phyloP scores from a whole-genome alignment of 2,797 vertebrate genomes.

The Mormyrops attenuatus region DNA sequence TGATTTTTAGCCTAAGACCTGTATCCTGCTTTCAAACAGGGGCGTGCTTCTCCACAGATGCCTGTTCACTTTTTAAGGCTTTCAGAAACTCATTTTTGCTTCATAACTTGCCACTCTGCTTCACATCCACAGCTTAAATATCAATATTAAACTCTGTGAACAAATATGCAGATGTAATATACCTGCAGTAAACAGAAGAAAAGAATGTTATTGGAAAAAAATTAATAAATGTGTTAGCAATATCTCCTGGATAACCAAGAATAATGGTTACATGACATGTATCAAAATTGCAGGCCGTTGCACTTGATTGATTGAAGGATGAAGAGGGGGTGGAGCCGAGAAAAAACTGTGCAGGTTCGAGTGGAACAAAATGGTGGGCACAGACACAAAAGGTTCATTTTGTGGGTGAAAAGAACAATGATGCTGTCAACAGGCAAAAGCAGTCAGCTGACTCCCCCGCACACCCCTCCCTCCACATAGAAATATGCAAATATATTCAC shows the following conservation, averaged over 20 bases:
- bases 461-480: background rate
- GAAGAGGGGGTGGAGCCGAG: background rate
- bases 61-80: background rate
- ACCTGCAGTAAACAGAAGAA: background rate
- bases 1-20: background rate
- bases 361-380: background rate
- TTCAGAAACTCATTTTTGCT: background rate
- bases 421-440: background rate
- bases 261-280: background rate
- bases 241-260: background rate
- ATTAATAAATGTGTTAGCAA: background rate
- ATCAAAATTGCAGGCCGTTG: background rate
- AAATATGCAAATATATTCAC: background rate
- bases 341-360: background rate
- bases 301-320: background rate
- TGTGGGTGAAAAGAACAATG: background rate
- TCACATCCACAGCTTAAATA: background rate
- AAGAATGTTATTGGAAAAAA: background rate
- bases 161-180: background rate
- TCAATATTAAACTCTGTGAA: background rate
- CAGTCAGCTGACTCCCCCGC: background rate
- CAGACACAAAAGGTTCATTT: background rate
- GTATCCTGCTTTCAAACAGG: background rate
- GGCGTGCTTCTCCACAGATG: background rate
- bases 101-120: background rate